These are phyloP conservation scores for Onychomys arenicola DNA, from an alignment of 2,797 vertebrate species.

Conservation along the genomic window DNA sequence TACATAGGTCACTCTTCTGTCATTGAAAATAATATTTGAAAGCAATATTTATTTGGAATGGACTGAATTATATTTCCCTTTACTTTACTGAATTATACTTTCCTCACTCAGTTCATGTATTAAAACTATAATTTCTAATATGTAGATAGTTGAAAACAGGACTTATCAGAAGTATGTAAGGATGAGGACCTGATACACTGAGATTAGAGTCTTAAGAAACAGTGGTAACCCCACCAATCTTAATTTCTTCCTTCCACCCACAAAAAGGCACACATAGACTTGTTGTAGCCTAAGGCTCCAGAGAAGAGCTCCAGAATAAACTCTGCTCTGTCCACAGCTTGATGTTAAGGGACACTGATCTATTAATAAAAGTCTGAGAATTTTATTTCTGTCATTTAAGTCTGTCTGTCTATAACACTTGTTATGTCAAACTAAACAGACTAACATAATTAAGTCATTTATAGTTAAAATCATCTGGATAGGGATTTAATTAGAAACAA, in stretches of 20 bases:
- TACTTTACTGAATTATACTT: background rate
- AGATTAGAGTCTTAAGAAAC: background rate
- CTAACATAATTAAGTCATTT: background rate
- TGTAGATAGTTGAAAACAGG: background rate
- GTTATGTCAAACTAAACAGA: background rate
- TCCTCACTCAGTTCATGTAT: background rate
- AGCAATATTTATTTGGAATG: background rate
- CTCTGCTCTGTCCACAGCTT: background rate
- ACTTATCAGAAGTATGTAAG: background rate
- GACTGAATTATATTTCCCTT: background rate
- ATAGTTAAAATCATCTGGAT: background rate
- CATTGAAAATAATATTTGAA: background rate
- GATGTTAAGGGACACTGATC: background rate
- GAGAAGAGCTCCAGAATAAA: background rate
- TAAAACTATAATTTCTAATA: background rate
- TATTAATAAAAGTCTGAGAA: background rate
- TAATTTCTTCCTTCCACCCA: accelerated
- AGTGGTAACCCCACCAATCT: background rate
- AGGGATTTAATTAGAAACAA: background rate
- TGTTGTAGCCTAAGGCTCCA: accelerated
- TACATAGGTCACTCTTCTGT: background rate
- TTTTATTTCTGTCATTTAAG: background rate
- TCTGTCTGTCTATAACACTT: background rate
- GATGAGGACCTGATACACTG: background rate
- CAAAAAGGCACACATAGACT: background rate